Conservation (phyloP, 2,113 vertebrate genomes). For the Ophiodon elongatus region DNA sequence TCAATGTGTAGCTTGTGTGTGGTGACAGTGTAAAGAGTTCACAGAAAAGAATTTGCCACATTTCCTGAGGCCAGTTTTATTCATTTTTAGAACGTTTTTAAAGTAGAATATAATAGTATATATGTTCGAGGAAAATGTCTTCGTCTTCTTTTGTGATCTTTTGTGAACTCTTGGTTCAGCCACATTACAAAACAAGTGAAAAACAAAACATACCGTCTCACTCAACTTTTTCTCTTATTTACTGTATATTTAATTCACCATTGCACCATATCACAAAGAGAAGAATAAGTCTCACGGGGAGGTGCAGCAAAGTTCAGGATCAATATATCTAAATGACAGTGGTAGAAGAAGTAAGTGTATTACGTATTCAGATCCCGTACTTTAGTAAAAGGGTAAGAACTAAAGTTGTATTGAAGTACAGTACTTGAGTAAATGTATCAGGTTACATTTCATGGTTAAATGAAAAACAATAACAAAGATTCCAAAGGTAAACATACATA, state of each 20-base stretch:
- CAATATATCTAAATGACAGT: constrained; percentile 1
- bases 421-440: not conserved
- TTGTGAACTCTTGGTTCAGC: not conserved
- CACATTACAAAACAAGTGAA: not conserved
- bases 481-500: not conserved
- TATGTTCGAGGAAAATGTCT: not conserved
- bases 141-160: not conserved
- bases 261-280: not conserved
- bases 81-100: not conserved
- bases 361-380: not conserved
- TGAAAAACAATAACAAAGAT: not conserved
- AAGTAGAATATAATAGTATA: not conserved
- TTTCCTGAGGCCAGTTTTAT: not conserved
- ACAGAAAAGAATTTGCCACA: not conserved
- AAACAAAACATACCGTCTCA: not conserved
- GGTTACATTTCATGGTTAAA: not conserved
- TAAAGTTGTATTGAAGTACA: not conserved
- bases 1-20: constrained; percentile 12
- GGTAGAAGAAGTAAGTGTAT: not conserved
- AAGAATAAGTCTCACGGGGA: not conserved
- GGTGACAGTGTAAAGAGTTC: not conserved
- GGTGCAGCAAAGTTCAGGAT: not conserved
- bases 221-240: not conserved
- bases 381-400: not conserved
- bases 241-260: not conserved